A percentile compares a stretch with the other conserved stretches of the same genome.
Evolutionary conservation across 2,113 vertebrate species (phyloP).

Genomic region (Corynorhinus townsendii): DNA sequence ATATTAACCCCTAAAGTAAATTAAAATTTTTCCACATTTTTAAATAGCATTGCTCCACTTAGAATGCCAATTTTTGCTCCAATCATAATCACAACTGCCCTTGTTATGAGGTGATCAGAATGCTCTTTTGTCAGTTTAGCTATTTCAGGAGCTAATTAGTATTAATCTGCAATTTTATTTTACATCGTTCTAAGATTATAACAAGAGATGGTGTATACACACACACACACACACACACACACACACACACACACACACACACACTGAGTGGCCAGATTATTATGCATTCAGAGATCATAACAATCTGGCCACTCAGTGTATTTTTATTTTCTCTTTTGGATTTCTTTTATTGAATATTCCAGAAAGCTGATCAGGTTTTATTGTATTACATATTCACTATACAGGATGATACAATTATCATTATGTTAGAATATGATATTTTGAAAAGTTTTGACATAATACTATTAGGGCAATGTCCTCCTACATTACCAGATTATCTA

Average conservation of each 20-base stretch:
- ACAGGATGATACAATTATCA: background rate
- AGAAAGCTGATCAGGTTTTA: background rate
- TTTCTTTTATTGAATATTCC: background rate
- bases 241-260: too few species aligned
- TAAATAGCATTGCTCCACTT: background rate
- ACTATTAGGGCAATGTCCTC: background rate
- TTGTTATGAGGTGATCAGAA: background rate
- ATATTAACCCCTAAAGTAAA: background rate
- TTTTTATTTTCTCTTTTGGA: background rate
- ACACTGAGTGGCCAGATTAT: too few species aligned
- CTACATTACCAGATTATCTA: background rate
- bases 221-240: too few species aligned
- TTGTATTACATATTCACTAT: background rate
- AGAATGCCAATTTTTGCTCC: background rate
- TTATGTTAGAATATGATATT: background rate
- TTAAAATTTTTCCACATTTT: background rate
- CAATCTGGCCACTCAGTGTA: too few species aligned
- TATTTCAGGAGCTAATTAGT: background rate
- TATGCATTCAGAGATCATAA: too few species aligned
- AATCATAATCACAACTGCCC: background rate
- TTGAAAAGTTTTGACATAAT: background rate
- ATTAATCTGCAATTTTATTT: slow-evolving; percentile 5
- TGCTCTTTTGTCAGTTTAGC: background rate
- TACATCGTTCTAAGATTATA: background rate
- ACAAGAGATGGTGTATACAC: background rate